Conservation (phyloP, 2,113 vertebrate species). For the Ramphastos sulfuratus region DNA sequence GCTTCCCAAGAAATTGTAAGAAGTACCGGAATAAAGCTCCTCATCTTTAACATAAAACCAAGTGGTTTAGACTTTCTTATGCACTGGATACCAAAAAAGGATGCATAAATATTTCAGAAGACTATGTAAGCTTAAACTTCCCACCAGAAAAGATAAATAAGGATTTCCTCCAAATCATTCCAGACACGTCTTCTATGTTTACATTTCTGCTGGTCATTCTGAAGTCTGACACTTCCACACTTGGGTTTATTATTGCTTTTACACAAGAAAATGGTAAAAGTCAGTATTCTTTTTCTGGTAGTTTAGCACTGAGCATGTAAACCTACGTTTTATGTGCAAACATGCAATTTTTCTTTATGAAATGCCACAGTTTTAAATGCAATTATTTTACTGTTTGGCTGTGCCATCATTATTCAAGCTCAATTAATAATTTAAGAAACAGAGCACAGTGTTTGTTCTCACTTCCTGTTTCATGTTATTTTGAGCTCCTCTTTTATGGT, state of each 20-base stretch:
- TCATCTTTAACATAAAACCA: constrained; percentile 80
- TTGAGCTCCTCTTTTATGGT: background rate
- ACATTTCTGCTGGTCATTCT: background rate
- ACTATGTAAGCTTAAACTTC: background rate
- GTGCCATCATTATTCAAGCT: background rate
- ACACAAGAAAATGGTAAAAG: background rate
- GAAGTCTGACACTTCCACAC: background rate
- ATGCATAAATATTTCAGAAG: background rate
- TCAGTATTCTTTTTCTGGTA: background rate
- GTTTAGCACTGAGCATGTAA: background rate
- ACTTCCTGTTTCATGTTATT: background rate
- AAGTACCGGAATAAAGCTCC: constrained; percentile 93
- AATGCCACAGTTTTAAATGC: background rate
- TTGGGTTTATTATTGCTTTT: background rate
- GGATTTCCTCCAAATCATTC: background rate
- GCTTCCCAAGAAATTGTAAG: constrained; percentile 95
- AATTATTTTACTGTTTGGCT: background rate
- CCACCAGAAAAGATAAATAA: background rate
- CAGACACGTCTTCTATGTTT: background rate
- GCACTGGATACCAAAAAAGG: background rate
- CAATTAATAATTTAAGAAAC: background rate
- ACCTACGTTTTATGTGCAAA: background rate
- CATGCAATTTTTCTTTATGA: background rate
- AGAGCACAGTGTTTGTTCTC: background rate
- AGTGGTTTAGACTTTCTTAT: background rate